Percentiles rank a stretch among this genome's conserved stretches.
Conservation (phyloP, 1,140 invertebrate genomes). For the Reticulitermes speratus region DNA sequence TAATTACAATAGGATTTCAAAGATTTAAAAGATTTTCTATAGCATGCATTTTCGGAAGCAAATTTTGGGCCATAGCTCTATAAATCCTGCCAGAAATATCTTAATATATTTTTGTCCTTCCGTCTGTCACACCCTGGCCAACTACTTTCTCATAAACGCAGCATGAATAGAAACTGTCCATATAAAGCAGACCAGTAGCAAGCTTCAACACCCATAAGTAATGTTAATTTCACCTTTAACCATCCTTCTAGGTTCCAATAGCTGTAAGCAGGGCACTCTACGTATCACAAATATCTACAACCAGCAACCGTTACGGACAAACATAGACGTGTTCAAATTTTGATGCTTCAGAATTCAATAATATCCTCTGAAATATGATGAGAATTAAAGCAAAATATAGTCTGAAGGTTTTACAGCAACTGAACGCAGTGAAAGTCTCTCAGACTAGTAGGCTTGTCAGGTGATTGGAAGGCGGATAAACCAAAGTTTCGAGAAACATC, state of each 20-base stretch:
- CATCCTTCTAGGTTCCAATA: background rate
- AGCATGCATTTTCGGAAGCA: background rate
- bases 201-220: background rate
- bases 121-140: background rate
- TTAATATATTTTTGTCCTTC: background rate
- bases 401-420: too few relatives aligned
- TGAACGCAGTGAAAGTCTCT: too few relatives aligned
- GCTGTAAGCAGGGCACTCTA: background rate
- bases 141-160: background rate
- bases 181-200: background rate
- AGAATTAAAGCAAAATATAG: too few relatives aligned
- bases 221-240: background rate
- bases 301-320: background rate
- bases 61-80: background rate
- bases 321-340: too few relatives aligned
- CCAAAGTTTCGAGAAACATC: too few relatives aligned
- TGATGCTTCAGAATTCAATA: too few relatives aligned
- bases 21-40: background rate
- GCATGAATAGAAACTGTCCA: background rate
- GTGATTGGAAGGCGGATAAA: too few relatives aligned
- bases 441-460: too few relatives aligned
- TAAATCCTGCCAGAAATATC: background rate
- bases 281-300: background rate
- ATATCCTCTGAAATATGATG: too few relatives aligned
- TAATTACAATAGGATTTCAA: background rate